Evolutionary conservation across 2,797 vertebrate genomes (phyloP).

Genomic region (Artibeus lituratus): DNA sequence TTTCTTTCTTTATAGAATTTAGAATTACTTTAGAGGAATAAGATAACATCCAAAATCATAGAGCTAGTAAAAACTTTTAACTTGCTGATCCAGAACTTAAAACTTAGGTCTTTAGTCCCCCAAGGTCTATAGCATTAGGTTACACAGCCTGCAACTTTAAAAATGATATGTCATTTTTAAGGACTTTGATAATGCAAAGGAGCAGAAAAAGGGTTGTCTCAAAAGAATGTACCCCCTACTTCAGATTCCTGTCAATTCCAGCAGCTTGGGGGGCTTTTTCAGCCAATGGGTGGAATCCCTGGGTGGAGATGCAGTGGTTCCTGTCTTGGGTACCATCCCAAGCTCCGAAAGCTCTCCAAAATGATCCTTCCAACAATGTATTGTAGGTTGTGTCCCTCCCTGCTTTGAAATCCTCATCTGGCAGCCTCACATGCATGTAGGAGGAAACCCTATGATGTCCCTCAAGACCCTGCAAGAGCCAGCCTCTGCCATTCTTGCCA

Average conservation of each 20-base stretch:
- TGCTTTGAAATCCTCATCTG: neutral
- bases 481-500: neutral
- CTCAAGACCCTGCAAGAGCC: neutral
- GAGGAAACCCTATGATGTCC: neutral
- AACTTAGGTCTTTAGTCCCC: neutral
- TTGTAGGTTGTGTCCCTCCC: neutral
- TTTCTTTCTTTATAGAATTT: neutral
- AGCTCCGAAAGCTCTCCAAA: neutral
- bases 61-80: neutral
- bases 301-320: neutral
- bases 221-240: neutral
- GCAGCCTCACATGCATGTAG: neutral
- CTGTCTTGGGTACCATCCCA: neutral
- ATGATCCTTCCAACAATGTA: neutral
- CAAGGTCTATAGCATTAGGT: neutral
- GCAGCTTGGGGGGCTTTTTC: neutral
- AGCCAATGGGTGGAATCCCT: neutral
- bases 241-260: neutral
- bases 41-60: neutral
- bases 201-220: neutral
- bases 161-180: neutral
- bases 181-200: neutral
- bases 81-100: neutral
- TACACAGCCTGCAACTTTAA: neutral
- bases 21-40: neutral